A percentile compares a stretch with the other conserved stretches of the same genome.
Conservation (phyloP, 2,797 vertebrate species). For the Pangasius sanitwongsei region DNA sequence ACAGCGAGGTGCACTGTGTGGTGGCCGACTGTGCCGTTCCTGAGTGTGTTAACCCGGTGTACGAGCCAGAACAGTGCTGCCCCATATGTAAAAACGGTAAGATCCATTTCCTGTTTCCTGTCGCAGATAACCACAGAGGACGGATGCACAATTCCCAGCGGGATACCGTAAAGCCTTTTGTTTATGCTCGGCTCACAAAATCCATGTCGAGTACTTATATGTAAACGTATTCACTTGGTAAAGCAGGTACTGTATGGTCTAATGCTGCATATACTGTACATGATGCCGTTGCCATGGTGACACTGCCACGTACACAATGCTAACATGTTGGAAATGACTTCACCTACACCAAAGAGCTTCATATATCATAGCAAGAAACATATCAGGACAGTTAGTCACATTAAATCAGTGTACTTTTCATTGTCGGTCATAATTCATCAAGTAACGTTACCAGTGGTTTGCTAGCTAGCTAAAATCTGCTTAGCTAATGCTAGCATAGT, state of each 20-base stretch:
- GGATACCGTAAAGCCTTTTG: neutral
- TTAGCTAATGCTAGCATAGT: too few relatives aligned
- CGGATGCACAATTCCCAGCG: neutral
- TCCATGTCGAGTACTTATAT: neutral
- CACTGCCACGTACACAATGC: neutral
- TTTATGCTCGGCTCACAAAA: neutral
- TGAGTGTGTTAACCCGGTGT: slow-evolving; percentile 99
- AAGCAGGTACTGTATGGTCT: neutral
- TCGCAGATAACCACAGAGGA: neutral
- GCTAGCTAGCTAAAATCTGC: too few relatives aligned
- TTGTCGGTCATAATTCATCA: too few relatives aligned
- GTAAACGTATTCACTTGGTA: neutral
- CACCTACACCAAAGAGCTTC: neutral
- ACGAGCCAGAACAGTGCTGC: slow-evolving; percentile 99
- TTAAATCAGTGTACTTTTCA: too few relatives aligned
- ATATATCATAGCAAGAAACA: neutral
- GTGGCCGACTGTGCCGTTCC: slow-evolving; percentile 99
- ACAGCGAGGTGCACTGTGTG: slow-evolving; percentile 99
- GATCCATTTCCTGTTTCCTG: slow-evolving; percentile 60
- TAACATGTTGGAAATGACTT: neutral
- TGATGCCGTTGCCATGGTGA: neutral
- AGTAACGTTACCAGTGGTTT: too few relatives aligned
- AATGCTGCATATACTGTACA: neutral
- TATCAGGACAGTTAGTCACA: neutral
- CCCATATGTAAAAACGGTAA: slow-evolving; percentile 99